Evolutionary conservation across 2,113 vertebrate species (phyloP), one percentile per base, ranked within the genome.

Genomic region (Pseudorectes ferrugineus): DNA sequence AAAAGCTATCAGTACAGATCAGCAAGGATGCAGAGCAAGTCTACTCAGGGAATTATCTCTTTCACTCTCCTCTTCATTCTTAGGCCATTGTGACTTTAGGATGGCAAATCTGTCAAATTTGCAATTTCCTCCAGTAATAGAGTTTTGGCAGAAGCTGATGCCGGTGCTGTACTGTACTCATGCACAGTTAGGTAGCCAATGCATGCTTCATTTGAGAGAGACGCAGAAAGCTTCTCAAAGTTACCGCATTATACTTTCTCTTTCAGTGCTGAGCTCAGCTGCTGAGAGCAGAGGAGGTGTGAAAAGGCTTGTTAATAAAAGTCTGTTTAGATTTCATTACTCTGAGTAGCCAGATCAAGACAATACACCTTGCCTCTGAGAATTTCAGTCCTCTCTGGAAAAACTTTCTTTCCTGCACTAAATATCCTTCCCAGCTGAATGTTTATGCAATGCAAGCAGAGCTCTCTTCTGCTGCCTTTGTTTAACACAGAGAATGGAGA

Each of bases 211-310:
- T 92, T 94, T 93, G 85, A 95, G 74, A 81, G 74, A 85, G 74
- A 54, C 88, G 49, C 23, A 61, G 75, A 93, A 92, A 93, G 25
- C 71, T 89, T 57, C 78, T 88, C 78, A 45, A 89, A 82, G 85
- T 88, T 93, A 31, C 90, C 79, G 58, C 33, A 3, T 82, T 94
- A 38, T 22, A 49, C 77, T 55, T 49, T 85, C 36, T 55, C 68
- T 72, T 29, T 89, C 57, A 51, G 42, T 92, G 94, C 96, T 97
- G 90, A 95, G 71, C 94, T 96, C 94, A 94, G 92, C 92, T 95
- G 74, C 90, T 85, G 88, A 92, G 74, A 89, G 79, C 85, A 83
- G 88, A 90, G 82, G 45, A 88, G 85, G 85, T 95, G 88, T 95
- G 92, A 92, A 93, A 94, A 93, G 74, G 22, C 71, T 83, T 80